A percentile compares a stretch with the other conserved stretches of the same genome.
Evolutionary conservation across 2,113 vertebrate genomes (phyloP).

Genomic region (Pollimyrus isidori): DNA sequence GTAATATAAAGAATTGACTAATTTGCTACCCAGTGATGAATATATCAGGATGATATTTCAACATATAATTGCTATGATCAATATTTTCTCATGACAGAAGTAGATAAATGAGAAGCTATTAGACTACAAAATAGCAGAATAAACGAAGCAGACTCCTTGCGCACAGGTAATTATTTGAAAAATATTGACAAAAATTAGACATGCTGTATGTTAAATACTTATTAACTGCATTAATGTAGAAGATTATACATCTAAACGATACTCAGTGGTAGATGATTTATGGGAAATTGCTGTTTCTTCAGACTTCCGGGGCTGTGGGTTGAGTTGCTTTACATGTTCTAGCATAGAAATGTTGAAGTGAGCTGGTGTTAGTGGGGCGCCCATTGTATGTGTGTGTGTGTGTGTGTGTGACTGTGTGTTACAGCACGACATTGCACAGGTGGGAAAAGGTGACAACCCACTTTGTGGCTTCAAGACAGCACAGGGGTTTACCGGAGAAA

Average conservation of each 20-base stretch:
- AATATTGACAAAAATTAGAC: not conserved
- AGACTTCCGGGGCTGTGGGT: not conserved
- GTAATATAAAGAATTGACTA: not conserved
- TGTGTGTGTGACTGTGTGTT: not conserved
- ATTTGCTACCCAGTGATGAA: not conserved
- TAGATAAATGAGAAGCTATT: conserved; percentile 5
- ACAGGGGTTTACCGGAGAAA: too few relatives aligned
- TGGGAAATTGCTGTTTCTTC: not conserved
- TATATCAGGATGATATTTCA: conserved; percentile 6
- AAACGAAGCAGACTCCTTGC: not conserved
- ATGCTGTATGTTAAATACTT: not conserved
- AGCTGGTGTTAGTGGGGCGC: too few relatives aligned
- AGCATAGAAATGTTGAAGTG: not conserved
- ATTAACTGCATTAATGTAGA: not conserved
- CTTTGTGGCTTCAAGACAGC: too few relatives aligned
- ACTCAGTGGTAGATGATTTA: not conserved
- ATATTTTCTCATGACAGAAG: conserved; percentile 3
- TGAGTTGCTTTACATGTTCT: not conserved
- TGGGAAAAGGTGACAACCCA: too few relatives aligned
- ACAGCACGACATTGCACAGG: too few relatives aligned
- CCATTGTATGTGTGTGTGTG: not conserved
- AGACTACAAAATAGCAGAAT: not conserved
- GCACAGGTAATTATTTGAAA: not conserved
- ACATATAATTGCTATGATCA: not conserved
- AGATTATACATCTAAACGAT: not conserved